Evolutionary conservation across 2,113 vertebrate genomes (phyloP).

Genomic region (Aleadryas rufinucha): DNA sequence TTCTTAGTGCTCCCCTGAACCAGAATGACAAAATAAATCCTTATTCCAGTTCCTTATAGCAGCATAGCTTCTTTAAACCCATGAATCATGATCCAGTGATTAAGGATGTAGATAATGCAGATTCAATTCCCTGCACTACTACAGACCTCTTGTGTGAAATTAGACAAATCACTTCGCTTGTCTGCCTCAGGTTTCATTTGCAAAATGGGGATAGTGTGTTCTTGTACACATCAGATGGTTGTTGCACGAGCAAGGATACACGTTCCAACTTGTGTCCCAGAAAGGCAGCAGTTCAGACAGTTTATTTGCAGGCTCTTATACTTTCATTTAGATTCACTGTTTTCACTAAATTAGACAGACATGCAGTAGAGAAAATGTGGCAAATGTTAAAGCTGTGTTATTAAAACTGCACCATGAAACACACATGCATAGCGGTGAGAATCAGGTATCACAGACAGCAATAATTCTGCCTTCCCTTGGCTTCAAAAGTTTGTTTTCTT

Average conservation of each 20-base stretch:
- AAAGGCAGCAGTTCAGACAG: background rate
- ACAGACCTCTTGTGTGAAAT: background rate
- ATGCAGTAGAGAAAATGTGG: background rate
- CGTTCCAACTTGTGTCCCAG: background rate
- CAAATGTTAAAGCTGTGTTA: background rate
- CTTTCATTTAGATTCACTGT: background rate
- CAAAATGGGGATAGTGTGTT: background rate
- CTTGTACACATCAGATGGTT: background rate
- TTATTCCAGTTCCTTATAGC: background rate
- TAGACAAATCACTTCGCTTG: background rate
- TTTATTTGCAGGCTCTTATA: background rate
- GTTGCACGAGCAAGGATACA: background rate
- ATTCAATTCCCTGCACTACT: background rate
- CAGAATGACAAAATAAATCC: background rate
- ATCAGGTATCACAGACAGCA: background rate
- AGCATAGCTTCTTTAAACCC: background rate
- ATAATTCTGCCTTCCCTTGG: background rate
- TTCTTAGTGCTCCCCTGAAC: background rate
- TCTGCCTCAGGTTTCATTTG: background rate
- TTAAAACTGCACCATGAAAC: background rate
- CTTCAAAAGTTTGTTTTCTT: background rate
- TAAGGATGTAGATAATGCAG: background rate
- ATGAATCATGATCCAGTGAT: background rate
- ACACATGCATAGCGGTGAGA: background rate
- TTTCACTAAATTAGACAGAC: background rate